phyloP scores from a whole-genome alignment of 2,113 vertebrate species.

The Zeus faber region DNA sequence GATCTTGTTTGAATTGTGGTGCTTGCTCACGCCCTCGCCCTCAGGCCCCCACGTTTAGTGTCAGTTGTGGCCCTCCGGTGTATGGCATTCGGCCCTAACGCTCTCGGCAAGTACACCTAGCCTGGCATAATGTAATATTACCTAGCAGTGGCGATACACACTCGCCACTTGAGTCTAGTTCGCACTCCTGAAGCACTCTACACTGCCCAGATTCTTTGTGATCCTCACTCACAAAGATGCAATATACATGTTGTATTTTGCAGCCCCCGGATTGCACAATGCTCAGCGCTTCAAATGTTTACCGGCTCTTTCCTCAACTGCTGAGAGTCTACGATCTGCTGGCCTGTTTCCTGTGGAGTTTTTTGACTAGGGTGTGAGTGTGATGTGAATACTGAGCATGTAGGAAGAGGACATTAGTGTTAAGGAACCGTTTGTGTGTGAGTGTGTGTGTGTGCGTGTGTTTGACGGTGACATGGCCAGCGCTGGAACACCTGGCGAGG shows the following conservation, averaged over 20 bases:
- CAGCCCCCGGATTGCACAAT: slow-evolving; percentile 13
- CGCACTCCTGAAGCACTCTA: too few species aligned
- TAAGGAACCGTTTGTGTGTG: slow-evolving; percentile 5
- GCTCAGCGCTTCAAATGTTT: slow-evolving; percentile 21
- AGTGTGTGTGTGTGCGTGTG: slow-evolving; percentile 24
- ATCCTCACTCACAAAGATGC: too few species aligned
- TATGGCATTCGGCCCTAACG: too few species aligned
- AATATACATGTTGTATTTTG: slow-evolving; percentile 28
- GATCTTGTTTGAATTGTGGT: too few species aligned
- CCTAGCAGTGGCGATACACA: too few species aligned
- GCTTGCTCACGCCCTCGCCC: too few species aligned
- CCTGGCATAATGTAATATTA: too few species aligned
- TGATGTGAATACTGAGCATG: slow-evolving; percentile 60
- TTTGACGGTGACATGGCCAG: background rate
- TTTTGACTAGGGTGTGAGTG: slow-evolving; percentile 13
- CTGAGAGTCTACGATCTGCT: slow-evolving; percentile 16
- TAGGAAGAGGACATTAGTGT: slow-evolving; percentile 10
- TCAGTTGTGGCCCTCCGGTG: too few species aligned
- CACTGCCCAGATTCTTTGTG: too few species aligned
- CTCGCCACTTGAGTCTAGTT: too few species aligned
- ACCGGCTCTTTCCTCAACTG: slow-evolving; percentile 33
- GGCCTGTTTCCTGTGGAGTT: slow-evolving; percentile 46
- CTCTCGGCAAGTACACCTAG: too few species aligned
- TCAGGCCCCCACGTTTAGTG: too few species aligned
- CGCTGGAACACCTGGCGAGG: slow-evolving; percentile 22